A percentile compares a stretch with the other conserved stretches of the same genome.
These are phyloP conservation scores for Eupithecia insigniata DNA, from an alignment of 2,888 invertebrate genomes.

Conservation along the genomic window DNA sequence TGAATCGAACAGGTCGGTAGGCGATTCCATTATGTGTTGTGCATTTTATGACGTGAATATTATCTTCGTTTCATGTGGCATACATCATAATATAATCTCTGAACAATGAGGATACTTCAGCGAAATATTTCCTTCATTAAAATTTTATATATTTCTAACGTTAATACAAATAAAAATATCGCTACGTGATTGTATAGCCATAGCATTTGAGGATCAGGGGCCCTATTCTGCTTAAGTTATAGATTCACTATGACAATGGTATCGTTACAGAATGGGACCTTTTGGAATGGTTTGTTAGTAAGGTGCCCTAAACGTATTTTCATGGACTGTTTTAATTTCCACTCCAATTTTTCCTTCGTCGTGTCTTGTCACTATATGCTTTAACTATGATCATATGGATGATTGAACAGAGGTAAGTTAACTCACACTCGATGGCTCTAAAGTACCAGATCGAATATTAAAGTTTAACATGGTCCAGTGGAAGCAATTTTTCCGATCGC, in stretches of 20 bases:
- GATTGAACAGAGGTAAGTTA: neutral
- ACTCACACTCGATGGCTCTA: neutral
- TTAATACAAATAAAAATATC: neutral
- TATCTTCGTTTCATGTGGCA: neutral
- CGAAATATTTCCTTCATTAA: neutral
- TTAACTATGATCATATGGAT: too few relatives aligned
- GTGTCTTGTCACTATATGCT: too few relatives aligned
- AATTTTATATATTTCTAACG: neutral
- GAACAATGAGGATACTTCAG: neutral
- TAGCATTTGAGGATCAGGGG: too few relatives aligned
- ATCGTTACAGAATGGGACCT: too few relatives aligned
- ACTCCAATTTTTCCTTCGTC: too few relatives aligned
- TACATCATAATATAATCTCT: neutral
- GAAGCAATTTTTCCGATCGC: neutral
- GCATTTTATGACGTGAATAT: neutral
- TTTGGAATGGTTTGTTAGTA: too few relatives aligned
- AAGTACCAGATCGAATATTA: neutral
- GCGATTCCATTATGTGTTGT: neutral
- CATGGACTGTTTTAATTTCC: too few relatives aligned
- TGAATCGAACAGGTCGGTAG: conserved; percentile 1
- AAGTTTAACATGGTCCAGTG: neutral
- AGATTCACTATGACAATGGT: too few relatives aligned
- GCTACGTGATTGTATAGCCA: neutral
- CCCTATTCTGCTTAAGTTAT: too few relatives aligned
- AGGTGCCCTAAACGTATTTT: too few relatives aligned